Percentiles rank a stretch among this genome's conserved stretches.
phyloP scores from a whole-genome alignment of 1,140 invertebrate species.

The Agraylea sexmaculata region DNA sequence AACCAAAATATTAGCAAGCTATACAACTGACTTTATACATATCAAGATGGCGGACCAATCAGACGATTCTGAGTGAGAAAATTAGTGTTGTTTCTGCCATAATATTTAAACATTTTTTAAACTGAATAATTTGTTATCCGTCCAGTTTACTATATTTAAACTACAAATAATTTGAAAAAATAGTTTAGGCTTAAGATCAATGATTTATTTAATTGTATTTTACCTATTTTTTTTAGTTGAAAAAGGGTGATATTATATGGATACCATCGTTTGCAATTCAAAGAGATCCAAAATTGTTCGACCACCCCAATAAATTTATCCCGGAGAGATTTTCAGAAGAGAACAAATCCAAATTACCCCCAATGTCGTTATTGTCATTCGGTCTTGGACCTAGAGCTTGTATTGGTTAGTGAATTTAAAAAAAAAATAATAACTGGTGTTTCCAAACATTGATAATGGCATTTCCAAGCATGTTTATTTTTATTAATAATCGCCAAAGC shows the following conservation, averaged over 20 bases:
- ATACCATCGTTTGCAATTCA: conserved; percentile 32
- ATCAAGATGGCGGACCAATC: too few species aligned
- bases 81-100: too few species aligned
- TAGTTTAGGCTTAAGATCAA: too few species aligned
- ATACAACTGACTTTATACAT: too few species aligned
- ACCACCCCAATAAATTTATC: conserved; percentile 50
- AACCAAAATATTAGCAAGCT: too few species aligned
- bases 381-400: conserved; percentile 49
- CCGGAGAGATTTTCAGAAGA: conserved; percentile 48
- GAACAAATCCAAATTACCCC: conserved; percentile 13
- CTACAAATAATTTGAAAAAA: too few species aligned
- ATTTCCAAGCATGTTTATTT: background rate
- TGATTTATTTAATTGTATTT: too few species aligned
- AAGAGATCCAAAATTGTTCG: conserved; percentile 40
- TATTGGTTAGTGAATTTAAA: conserved; percentile 33
- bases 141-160: too few species aligned
- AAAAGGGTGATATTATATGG: conserved; percentile 23
- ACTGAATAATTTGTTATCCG: too few species aligned
- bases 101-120: too few species aligned
- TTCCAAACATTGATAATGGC: background rate
- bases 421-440: background rate
- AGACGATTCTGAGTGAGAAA: too few species aligned
- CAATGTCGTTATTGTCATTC: conserved; percentile 45
- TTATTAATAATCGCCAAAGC: background rate
- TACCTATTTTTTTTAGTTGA: conserved; percentile 16